Base-by-base conservation (phyloP, 2,113 vertebrate species). In the Phyllopteryx taeniolatus region DNA sequence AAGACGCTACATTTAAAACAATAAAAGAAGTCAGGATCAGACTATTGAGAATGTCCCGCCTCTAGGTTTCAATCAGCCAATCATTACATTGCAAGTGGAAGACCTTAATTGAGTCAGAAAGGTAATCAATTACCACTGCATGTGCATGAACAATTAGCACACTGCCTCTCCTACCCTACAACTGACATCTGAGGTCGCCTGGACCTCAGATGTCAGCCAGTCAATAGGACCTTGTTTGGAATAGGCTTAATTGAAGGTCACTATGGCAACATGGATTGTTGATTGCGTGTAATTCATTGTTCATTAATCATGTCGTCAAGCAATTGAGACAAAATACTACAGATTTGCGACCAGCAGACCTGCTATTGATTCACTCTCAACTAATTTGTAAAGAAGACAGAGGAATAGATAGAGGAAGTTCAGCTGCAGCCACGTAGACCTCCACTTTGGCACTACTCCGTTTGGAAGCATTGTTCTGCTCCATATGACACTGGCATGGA, bases 241-340 rank as follows among this genome's bases (percentile, higher is more conserved):
- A 64, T 79, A 31, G n/a, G 68, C 62, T 78, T 79, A 78, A 77
- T 69, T 33, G 70, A 68, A 67, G 27, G 80, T 76, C 70, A 31
- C 57, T 71, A 75, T 84, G 80, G 82, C 81, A 86, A 87, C 78
- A 72, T 70, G 70, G 79, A 75, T 22, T 54, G 53, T 11, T 54
- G 20, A 54, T n/a, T 54, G 20, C 3, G 2, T n/a, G 20, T 22
- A 5, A 54, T 10, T 10, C 15, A 7, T 51, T 20, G 49, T 51
- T 51, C 6, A 19, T 51, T 7, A 19, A 51, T 17, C 4, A 49
- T 51, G 17, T 51, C 49, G 17, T 20, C 17, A 20, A 39, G 6
- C 35, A 39, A 8, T 19, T 51, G 49, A 51, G 17, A 7, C 49
- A 19, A 19, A 20, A 51, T 51, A 51, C 49, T 11, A 57, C 22